Base-by-base conservation (phyloP, 2,888 invertebrate genomes). In the Agrochola circellaris region DNA sequence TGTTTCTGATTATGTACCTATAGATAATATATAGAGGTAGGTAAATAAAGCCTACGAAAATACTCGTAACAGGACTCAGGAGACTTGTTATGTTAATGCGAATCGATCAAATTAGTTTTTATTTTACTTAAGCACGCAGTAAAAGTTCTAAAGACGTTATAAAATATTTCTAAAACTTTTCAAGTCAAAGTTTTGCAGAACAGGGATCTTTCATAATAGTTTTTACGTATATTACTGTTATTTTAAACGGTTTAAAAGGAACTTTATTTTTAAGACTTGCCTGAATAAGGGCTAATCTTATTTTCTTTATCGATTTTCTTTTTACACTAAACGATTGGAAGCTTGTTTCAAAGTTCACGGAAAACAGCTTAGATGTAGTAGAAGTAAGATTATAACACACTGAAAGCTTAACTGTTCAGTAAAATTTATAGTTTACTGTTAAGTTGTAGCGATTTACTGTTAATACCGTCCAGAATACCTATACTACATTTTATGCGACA, bases 371-470 rank as follows among this genome's bases (percentile, higher is more conserved):
- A 34, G 42, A 60, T 61, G 23, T 65, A 51, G 20, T n/a, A 51
- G 7, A 26, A 58, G 26, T 70, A 58, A 78, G 9, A 70, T 69
- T 60, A 71, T 15, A 54, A 56, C 26, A 23, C 45, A 56, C 30
- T 51, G 58, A 77, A 26, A 51, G 42, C 26, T 67, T 61, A 56
- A 67, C 61, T 34, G 76, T 75, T 58, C 45, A 30, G 54, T 66
- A 34, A 70, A 82, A 61, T 69, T 66, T n/a, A 82, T 66, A 82
- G 69, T 66, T 61, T 20, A 66, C 78, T 62, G 34, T 83, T 51
- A 82, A 81, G 51, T 70, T 48, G 69, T 56, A 62, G 48, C 78
- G 56, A 71, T 82, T 81, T 81, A 71, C 66, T 77, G 83, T 82
- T 66, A 81, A 70, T 81, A 66, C 51, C 26, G 61, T 70, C 77